phyloP scores from a whole-genome alignment of 2,113 vertebrate genomes.

The Machaerirhynchus nigripectus region DNA sequence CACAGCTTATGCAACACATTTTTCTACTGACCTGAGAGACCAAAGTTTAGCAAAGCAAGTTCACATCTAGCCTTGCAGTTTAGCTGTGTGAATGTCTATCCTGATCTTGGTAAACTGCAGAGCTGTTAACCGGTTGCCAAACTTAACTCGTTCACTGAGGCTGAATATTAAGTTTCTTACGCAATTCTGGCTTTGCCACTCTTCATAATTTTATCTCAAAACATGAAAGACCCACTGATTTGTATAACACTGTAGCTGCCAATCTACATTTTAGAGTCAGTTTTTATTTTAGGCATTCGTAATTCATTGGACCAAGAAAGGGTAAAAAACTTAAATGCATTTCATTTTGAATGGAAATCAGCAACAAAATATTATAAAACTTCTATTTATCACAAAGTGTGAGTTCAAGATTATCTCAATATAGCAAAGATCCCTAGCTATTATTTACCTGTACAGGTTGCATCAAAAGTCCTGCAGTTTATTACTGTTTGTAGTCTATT shows the following conservation, averaged over 20 bases:
- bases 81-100: not conserved
- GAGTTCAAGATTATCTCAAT: not conserved
- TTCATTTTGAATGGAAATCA: not conserved
- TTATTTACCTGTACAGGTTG: not conserved
- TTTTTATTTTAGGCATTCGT: not conserved
- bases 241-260: not conserved
- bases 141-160: not conserved
- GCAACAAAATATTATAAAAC: not conserved
- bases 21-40: not conserved
- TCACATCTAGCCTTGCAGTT: not conserved
- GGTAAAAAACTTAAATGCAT: not conserved
- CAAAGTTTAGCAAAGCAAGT: not conserved
- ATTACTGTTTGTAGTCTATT: not conserved
- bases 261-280: not conserved
- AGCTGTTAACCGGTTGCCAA: not conserved
- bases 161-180: not conserved
- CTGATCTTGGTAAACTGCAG: not conserved
- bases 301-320: not conserved
- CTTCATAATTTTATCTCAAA: not conserved
- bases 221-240: not conserved
- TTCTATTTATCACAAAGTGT: not conserved
- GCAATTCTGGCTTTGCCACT: not conserved
- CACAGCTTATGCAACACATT: not conserved
- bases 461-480: not conserved
- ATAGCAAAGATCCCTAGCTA: not conserved